These are phyloP conservation scores for Pelobates fuscus DNA, from an alignment of 2,113 vertebrate genomes.

Conservation along the genomic window DNA sequence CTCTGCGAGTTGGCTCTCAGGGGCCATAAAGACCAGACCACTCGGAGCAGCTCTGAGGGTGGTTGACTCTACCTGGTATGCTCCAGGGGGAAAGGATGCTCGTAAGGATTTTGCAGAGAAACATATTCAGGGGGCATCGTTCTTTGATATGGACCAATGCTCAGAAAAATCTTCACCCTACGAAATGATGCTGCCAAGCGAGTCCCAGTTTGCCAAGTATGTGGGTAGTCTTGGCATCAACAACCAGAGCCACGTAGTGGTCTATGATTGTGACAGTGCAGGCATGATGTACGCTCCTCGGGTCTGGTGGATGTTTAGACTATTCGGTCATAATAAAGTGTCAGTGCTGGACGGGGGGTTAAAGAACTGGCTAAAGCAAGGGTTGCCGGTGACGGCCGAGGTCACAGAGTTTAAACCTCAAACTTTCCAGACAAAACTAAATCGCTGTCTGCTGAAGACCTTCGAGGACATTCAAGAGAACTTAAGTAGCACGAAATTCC, in stretches of 20 bases:
- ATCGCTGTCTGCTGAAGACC: conserved; percentile 77
- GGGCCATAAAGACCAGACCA: conserved; percentile 69
- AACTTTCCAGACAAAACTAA: conserved; percentile 71
- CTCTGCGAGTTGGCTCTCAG: conserved; percentile 79
- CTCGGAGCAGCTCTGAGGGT: conserved; percentile 71
- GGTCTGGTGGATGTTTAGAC: conserved; percentile 96
- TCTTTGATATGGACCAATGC: conserved; percentile 89
- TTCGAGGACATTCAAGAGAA: conserved; percentile 88
- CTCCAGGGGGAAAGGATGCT: conserved; percentile 72
- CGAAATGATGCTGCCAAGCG: conserved; percentile 85
- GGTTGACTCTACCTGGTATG: conserved; percentile 86
- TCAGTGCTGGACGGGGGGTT: conserved; percentile 90
- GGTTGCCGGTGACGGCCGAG: conserved; percentile 71
- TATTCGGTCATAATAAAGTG: conserved; percentile 83
- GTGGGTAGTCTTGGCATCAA: conserved; percentile 80
- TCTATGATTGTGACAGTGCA: conserved; percentile 85
- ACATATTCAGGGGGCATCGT: conserved; percentile 83
- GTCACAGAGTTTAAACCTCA: conserved; percentile 60
- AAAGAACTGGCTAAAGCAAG: conserved; percentile 81
- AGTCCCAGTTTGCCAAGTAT: conserved; percentile 75
- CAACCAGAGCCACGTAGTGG: conserved; percentile 86
- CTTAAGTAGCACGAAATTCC: conserved; percentile 70
- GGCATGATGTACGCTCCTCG: conserved; percentile 84
- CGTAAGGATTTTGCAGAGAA: conserved; percentile 76
- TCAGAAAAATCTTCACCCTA: conserved; percentile 72